Evolutionary conservation across 2,113 vertebrate species (phyloP).

Genomic region (Hepsetus odoe): DNA sequence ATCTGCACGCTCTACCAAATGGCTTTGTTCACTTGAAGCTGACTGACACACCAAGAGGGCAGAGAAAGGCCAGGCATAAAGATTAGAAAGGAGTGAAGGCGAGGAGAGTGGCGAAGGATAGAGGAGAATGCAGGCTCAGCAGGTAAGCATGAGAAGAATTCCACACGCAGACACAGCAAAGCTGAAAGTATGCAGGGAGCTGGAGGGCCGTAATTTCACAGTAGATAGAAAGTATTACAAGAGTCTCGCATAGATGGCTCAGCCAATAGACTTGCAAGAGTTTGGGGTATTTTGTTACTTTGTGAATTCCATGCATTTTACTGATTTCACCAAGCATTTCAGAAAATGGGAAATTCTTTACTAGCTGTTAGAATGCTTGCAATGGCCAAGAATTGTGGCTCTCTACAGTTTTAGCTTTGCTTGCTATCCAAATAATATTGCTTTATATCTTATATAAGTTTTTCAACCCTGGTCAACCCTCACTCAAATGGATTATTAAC

Average conservation of each 20-base stretch:
- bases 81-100: neutral
- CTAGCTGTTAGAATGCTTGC: neutral
- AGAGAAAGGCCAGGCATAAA: slow-evolving; percentile 19
- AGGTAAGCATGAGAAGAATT: slow-evolving; percentile 36
- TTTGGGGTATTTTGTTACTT: neutral
- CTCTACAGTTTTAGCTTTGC: too few species aligned
- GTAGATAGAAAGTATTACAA: slow-evolving; percentile 15
- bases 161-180: slow-evolving; percentile 36
- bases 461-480: too few species aligned
- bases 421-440: neutral
- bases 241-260: neutral
- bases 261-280: neutral
- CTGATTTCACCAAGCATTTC: neutral
- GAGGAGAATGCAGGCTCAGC: slow-evolving; percentile 26
- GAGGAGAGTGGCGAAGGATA: neutral
- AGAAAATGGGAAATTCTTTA: neutral
- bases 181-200: slow-evolving; percentile 23
- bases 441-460: too few species aligned
- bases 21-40: slow-evolving; percentile 10
- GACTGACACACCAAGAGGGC: slow-evolving; percentile 33
- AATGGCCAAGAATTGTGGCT: too few species aligned
- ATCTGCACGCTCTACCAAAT: neutral
- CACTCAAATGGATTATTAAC: too few species aligned
- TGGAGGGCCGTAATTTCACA: slow-evolving; percentile 14
- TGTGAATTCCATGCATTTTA: neutral